Evolutionary conservation across 2,888 invertebrate genomes (phyloP).

Genomic region (Venustoraphidia nigricollis): DNA sequence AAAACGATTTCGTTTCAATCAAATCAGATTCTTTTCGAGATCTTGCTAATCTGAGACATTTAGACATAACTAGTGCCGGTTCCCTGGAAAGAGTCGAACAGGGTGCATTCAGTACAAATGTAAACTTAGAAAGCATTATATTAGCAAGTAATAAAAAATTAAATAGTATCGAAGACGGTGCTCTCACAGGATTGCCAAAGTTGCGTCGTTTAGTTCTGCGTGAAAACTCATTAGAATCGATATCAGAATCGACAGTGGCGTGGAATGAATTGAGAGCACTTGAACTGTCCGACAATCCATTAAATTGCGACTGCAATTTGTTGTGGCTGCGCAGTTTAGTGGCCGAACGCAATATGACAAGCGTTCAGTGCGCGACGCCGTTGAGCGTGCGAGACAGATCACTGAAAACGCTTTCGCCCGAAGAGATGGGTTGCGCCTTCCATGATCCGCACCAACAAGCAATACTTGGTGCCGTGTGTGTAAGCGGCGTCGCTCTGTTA

Average conservation of each 20-base stretch:
- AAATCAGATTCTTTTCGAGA: constrained; percentile 63
- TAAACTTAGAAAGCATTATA: constrained; percentile 62
- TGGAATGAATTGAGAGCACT: constrained; percentile 62
- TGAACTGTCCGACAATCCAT: constrained; percentile 69
- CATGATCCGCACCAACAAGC: constrained; percentile 67
- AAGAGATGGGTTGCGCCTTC: constrained; percentile 68
- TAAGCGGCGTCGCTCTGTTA: constrained; percentile 54
- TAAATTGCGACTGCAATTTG: constrained; percentile 65
- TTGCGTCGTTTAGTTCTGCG: constrained; percentile 58
- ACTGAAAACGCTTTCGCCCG: constrained; percentile 50
- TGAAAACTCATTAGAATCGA: constrained; percentile 59
- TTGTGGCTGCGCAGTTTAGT: constrained; percentile 65
- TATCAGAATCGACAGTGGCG: constrained; percentile 65
- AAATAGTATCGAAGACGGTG: constrained; percentile 55
- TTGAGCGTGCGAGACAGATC: constrained; percentile 53
- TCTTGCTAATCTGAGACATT: constrained; percentile 54
- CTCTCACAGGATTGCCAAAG: constrained; percentile 63
- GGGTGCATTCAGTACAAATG: constrained; percentile 64
- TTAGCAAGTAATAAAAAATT: constrained; percentile 66
- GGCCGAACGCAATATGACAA: constrained; percentile 45
- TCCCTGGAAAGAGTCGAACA: constrained; percentile 56
- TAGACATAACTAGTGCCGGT: constrained; percentile 67
- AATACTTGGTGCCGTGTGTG: constrained; percentile 60
- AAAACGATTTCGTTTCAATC: constrained; percentile 60
- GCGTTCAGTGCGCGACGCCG: constrained; percentile 58